Conservation (phyloP, 2,888 invertebrate species). For the Girardia tigrina region DNA sequence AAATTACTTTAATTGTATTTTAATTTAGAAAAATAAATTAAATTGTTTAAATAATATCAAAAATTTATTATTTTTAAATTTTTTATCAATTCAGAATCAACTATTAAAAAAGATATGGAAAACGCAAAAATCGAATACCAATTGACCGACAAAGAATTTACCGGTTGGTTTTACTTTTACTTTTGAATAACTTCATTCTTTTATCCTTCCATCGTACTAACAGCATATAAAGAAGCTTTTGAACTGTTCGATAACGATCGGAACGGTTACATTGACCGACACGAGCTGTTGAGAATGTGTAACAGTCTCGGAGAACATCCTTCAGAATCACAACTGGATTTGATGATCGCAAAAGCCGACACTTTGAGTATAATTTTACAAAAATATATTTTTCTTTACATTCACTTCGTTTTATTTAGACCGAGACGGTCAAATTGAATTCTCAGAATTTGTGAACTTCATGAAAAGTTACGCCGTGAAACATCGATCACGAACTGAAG, state of each 20-base stretch:
- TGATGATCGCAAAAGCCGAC: neutral
- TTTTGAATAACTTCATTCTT: neutral
- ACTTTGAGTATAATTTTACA: neutral
- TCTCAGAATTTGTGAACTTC: neutral
- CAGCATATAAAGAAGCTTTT: slow-evolving; percentile 19
- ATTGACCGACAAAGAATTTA: neutral
- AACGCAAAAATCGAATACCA: neutral
- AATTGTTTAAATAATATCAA: too few relatives aligned
- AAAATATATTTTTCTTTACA: neutral
- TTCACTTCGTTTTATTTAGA: neutral
- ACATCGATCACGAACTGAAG: neutral
- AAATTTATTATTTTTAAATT: too few relatives aligned
- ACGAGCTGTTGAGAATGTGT: neutral
- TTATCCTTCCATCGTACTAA: neutral
- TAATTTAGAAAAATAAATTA: too few relatives aligned
- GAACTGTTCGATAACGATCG: slow-evolving; percentile 11
- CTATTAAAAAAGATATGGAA: neutral
- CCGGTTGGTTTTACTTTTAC: neutral
- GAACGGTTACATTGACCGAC: neutral
- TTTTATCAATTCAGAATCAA: too few relatives aligned
- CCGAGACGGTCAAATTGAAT: slow-evolving; percentile 7
- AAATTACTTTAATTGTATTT: too few relatives aligned
- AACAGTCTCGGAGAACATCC: slow-evolving; percentile 4
- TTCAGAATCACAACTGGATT: neutral
- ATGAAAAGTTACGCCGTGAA: slow-evolving; percentile 1